Base-by-base conservation (phyloP, 2,888 invertebrate genomes). In the Agrochola circellaris region DNA sequence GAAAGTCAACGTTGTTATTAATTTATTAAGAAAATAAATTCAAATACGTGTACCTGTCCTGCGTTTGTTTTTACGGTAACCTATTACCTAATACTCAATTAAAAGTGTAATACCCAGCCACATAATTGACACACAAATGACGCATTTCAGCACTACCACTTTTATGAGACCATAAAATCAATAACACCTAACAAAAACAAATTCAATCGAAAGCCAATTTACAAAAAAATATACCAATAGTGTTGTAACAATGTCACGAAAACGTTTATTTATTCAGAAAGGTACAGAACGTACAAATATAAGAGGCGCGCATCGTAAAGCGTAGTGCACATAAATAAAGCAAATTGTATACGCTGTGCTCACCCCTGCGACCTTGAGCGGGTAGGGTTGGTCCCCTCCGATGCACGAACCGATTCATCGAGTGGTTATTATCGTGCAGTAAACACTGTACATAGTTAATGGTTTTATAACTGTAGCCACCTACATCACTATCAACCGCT, bases 321-420 rank as follows among this genome's bases (percentile, higher is more conserved):
- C 83, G 87, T 74, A 70, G 82, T 81, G 81, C 84, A 84, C 81
- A 81, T 80, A 83, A 83, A 84, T 85, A 83, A 87, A 86, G 78
- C 80, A 88, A 88, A 86, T 85, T 77, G 85, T 82, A 78, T 84
- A 84, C 82, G 82, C 79, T 71, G 81, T 87, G 88, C 83, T 91
- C 94, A 94, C 94, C 95, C 95, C 90, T 90, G 83, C 89, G 94
- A 94, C 95, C 95, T 95, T 95, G 95, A 90, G 81, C 88, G 85
- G 67, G 85, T 92, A 94, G 94, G 95, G 94, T 93, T 92, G 92
- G 89, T 90, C 94, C 94, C 94, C 91, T 91, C 87, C 79, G 85
- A 79, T 88, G 89, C 87, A 88, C 86, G 89, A 86, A 82, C 78
- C 87, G 87, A 89, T 90, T 89, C 88, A 86, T 85, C 86, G 85